Base-by-base conservation (phyloP, 2,113 vertebrate species). In the Phyllostomus hastatus region DNA sequence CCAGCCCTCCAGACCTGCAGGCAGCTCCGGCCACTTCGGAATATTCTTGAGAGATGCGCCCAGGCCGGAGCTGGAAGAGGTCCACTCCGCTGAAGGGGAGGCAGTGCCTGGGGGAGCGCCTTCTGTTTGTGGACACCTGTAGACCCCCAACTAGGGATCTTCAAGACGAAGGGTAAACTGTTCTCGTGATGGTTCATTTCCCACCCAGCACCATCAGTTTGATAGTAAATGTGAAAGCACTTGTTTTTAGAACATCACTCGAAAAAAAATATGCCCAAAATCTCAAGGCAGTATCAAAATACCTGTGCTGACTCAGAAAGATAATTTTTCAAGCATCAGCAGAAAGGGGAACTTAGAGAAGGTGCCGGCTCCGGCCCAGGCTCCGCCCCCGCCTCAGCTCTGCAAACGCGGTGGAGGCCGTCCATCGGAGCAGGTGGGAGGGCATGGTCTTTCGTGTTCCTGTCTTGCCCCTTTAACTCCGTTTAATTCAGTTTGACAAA, bases 261-360 rank as follows among this genome's bases (percentile, higher is more conserved):
- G 5, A 61, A 92, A 85, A 85, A 97, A 88, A 96, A 95, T 14
- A 87, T 7, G 78, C 76, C 94, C 22, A 1, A 96, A 95, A 95
- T 96, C 96, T 96, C 91, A 86, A 96, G 72, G 85, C 92, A 97
- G 91, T 91, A 96, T 97, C 97, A 98, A 96, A 98, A 97, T 98
- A 98, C 96, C 96, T 97, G 88, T 95, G 97, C 97, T 98, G 97
- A 98, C 96, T 98, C 97, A 98, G 97, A 97, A 97, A 96, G 97
- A 97, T 95, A 50, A 94, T 90, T 94, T 93, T 93, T 96, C 69
- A 91, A 95, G 86, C 90, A 93, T 97, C 94, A 97, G 97, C 97
- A 96, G 91, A 97, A 97, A 97, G 54, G 81, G 97, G 95, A 97
- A 97, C 94, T 96, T 92, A 94, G 94, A 86, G 91, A 95, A 95